Evolutionary conservation across 2,113 vertebrate species (phyloP).

Genomic region (Puffinus mauretanicus): DNA sequence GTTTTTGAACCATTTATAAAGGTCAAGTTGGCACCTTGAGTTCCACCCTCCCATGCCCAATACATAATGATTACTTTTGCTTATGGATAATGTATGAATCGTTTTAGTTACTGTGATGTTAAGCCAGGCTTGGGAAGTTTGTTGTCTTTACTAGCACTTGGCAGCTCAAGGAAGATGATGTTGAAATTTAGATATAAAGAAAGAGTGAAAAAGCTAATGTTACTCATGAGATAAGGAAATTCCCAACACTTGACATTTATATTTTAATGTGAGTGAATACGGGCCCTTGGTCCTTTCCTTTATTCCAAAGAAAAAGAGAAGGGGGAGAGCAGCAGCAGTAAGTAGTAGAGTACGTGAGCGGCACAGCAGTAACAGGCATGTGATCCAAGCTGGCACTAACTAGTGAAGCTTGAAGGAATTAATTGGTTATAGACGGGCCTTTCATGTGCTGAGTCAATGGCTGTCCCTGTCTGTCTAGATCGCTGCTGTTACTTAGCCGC

Average conservation of each 20-base stretch:
- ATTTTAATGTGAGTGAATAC: background rate
- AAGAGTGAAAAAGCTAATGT: background rate
- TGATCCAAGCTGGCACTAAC: background rate
- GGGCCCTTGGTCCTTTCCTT: background rate
- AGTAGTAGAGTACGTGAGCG: background rate
- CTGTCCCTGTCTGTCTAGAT: background rate
- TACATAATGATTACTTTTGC: background rate
- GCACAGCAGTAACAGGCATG: background rate
- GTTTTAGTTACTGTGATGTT: background rate
- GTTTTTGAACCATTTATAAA: background rate
- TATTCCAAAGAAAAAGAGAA: background rate
- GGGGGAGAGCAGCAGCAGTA: background rate
- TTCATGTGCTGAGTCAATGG: slow-evolving; percentile 31
- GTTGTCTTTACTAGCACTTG: background rate
- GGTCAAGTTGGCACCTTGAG: background rate
- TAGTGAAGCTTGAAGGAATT: background rate
- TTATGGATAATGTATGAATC: background rate
- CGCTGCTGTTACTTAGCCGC: background rate
- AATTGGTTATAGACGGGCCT: background rate
- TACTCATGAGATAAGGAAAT: background rate
- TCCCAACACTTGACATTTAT: background rate
- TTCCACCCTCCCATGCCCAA: background rate
- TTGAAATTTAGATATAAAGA: background rate
- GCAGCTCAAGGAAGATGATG: background rate
- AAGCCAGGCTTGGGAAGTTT: background rate